phyloP scores from a whole-genome alignment of 2,888 invertebrate species.

The Ormyrus thymus region DNA sequence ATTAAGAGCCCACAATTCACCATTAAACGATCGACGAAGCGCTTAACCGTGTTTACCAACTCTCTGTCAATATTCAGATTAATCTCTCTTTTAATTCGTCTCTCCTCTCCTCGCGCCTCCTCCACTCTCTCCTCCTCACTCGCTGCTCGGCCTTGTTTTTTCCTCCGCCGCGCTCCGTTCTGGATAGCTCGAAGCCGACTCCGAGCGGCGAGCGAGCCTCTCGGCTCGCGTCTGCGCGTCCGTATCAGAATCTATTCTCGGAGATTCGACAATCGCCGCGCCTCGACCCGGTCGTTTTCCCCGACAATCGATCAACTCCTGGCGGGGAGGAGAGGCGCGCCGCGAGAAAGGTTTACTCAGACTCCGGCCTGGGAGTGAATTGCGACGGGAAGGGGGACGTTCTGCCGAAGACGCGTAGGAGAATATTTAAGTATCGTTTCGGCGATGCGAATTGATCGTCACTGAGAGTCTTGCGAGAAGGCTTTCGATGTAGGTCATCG shows the following conservation, averaged over 20 bases:
- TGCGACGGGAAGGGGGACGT: neutral
- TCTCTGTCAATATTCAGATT: slow-evolving; percentile 1
- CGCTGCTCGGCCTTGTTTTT: neutral
- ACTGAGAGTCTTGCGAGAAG: no score
- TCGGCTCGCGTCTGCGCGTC: neutral
- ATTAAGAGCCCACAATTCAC: no score
- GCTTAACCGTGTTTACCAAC: no score
- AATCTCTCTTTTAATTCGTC: slow-evolving; percentile 9
- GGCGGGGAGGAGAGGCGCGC: no score
- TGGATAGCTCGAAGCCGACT: slow-evolving; percentile 12
- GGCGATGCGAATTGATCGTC: no score
- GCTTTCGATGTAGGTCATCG: no score
- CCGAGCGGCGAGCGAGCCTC: neutral
- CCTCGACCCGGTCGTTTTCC: slow-evolving; percentile 5
- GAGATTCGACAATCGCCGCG: slow-evolving; percentile 39
- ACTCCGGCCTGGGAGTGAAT: neutral
- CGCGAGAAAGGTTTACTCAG: no score
- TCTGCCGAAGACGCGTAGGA: no score
- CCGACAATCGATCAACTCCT: slow-evolving; percentile 38
- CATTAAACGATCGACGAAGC: no score
- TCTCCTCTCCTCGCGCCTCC: neutral
- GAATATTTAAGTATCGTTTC: no score
- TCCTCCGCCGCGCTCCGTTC: neutral
- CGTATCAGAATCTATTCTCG: slow-evolving; percentile 48
- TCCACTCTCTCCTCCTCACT: neutral